Conservation (phyloP, 30 jellyfish, hydroid and myxozoan species). For the Sanderia malayensis region DNA sequence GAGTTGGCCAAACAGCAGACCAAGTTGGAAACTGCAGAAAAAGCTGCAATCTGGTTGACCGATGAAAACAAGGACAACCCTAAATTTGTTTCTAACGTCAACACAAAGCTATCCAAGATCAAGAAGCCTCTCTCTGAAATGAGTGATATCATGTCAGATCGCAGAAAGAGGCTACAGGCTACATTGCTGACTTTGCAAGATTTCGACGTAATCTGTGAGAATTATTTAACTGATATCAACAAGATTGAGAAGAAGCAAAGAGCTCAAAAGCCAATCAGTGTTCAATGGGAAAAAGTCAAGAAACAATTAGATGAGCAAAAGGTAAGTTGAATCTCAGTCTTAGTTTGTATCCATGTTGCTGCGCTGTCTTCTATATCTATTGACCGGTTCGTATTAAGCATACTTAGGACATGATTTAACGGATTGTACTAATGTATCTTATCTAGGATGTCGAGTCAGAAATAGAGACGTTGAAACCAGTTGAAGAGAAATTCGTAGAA, state of each 20-base stretch:
- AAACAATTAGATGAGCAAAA: constrained; percentile 65
- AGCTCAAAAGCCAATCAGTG: constrained; percentile 64
- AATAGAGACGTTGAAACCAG: constrained; percentile 40
- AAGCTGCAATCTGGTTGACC: constrained; percentile 65
- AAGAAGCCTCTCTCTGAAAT: constrained; percentile 73
- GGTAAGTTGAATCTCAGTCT: too few species aligned
- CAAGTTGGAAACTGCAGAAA: constrained; percentile 67
- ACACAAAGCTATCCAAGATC: constrained; percentile 49
- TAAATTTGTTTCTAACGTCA: constrained; percentile 68
- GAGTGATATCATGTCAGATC: constrained; percentile 41
- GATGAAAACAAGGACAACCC: constrained; percentile 81
- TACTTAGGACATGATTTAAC: too few species aligned
- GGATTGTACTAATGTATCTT: too few species aligned
- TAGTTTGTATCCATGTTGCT: too few species aligned
- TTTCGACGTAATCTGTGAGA: constrained; percentile 47
- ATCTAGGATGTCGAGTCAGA: constrained; percentile 57
- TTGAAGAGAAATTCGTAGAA: constrained; percentile 49
- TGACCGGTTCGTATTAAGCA: too few species aligned
- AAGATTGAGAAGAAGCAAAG: constrained; percentile 49
- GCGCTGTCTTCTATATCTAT: too few species aligned
- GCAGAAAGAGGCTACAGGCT: constrained; percentile 56
- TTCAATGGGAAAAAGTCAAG: constrained; percentile 69
- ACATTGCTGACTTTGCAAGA: constrained; percentile 60
- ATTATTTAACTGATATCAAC: constrained; percentile 28
- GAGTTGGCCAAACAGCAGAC: constrained; percentile 67